These are phyloP conservation scores for Parasteatoda lunata DNA, from an alignment of 2,888 invertebrate genomes.

Conservation along the genomic window DNA sequence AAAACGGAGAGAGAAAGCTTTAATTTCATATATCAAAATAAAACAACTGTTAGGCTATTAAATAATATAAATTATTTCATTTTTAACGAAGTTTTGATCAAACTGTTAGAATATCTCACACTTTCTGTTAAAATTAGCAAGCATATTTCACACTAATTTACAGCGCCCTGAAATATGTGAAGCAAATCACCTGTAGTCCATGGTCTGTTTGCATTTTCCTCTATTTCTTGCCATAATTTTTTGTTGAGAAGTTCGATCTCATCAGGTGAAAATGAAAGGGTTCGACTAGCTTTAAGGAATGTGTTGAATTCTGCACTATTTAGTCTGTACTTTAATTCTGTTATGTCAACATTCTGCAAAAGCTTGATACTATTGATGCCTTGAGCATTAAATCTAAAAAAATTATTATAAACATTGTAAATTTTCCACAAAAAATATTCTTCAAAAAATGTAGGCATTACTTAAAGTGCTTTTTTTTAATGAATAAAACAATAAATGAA, in stretches of 20 bases:
- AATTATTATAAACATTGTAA: background rate
- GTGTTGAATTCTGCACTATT: conserved; percentile 6
- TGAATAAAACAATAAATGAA: background rate
- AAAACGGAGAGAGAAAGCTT: too few species aligned
- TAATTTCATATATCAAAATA: too few species aligned
- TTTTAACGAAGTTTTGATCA: too few species aligned
- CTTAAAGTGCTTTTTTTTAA: background rate
- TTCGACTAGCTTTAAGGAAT: conserved; percentile 26
- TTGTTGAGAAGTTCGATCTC: conserved; percentile 28
- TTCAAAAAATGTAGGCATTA: background rate
- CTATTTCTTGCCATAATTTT: conserved; percentile 52
- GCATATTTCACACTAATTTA: too few species aligned
- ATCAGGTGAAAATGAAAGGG: conserved; percentile 15
- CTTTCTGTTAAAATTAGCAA: too few species aligned
- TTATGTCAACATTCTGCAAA: background rate
- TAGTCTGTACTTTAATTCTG: conserved; percentile 14
- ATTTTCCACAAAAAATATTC: background rate
- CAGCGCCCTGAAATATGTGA: too few species aligned
- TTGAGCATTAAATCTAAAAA: conserved; percentile 22
- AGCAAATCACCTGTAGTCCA: conserved; percentile 62
- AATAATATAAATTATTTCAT: too few species aligned
- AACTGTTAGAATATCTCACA: too few species aligned
- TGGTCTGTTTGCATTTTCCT: conserved; percentile 53
- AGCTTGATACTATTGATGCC: conserved; percentile 27
- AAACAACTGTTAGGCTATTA: too few species aligned